A percentile compares a stretch with the other conserved stretches of the same genome.
Evolutionary conservation across 2,113 vertebrate genomes (phyloP).

Genomic region (Empidonax traillii): DNA sequence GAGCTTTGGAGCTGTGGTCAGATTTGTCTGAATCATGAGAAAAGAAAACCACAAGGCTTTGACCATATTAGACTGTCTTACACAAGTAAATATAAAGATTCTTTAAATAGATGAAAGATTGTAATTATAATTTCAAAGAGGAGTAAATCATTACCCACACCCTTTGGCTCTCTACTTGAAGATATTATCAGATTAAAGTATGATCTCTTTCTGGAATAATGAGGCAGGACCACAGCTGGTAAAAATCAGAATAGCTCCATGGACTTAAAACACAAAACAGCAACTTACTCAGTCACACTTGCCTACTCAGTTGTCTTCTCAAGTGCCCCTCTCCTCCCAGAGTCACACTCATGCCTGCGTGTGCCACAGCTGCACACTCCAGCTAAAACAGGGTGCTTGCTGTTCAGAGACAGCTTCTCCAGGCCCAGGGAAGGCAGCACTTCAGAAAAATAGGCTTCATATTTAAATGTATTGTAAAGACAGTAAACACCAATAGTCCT

Average conservation of each 20-base stretch:
- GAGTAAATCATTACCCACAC: constrained; percentile 37
- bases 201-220: neutral
- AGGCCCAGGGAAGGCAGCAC: neutral
- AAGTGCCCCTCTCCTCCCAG: neutral
- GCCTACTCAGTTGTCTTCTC: neutral
- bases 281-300: neutral
- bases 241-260: neutral
- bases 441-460: neutral
- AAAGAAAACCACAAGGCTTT: neutral
- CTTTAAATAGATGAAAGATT: constrained; percentile 44
- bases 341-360: neutral
- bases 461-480: neutral
- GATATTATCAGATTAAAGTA: constrained; percentile 31
- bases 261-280: neutral
- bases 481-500: neutral
- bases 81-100: constrained; percentile 23
- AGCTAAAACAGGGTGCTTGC: neutral
- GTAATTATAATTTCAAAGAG: constrained; percentile 43
- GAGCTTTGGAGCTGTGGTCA: neutral
- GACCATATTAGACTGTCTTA: constrained; percentile 8
- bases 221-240: neutral
- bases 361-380: neutral
- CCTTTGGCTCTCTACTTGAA: constrained; percentile 7
- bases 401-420: neutral
- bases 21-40: constrained; percentile 29